phyloP scores from a whole-genome alignment of 2,888 invertebrate genomes.

The Polietes domitor region DNA sequence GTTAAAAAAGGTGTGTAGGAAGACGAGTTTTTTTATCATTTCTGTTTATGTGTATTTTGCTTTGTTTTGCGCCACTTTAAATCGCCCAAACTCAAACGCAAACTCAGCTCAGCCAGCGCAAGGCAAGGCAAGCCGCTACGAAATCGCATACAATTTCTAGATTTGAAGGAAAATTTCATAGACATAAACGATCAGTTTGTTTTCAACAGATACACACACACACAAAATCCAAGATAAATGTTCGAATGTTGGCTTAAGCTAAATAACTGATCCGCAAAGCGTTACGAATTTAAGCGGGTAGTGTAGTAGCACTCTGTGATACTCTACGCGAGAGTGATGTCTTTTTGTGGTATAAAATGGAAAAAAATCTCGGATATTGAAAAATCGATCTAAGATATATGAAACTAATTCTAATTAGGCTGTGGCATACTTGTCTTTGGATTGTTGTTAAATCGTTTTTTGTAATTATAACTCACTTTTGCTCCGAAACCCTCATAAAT shows the following conservation, averaged over 20 bases:
- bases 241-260: slow-evolving; percentile 6
- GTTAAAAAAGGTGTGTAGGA: slow-evolving; percentile 63
- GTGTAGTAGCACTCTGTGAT: not conserved
- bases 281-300: not conserved
- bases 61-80: slow-evolving; percentile 63
- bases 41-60: slow-evolving; percentile 12
- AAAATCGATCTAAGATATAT: too few relatives aligned
- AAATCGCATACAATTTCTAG: slow-evolving; percentile 15
- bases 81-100: slow-evolving; percentile 61
- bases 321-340: too few relatives aligned
- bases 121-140: not conserved
- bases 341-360: too few relatives aligned
- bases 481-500: too few relatives aligned
- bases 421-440: too few relatives aligned
- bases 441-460: too few relatives aligned
- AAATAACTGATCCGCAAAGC: too few relatives aligned
- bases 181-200: slow-evolving; percentile 57
- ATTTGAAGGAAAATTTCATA: slow-evolving; percentile 55
- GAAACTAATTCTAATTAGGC: too few relatives aligned
- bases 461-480: too few relatives aligned
- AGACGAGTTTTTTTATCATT: slow-evolving; percentile 57
- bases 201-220: slow-evolving; percentile 48
- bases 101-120: not conserved
- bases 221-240: slow-evolving; percentile 41
- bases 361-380: too few relatives aligned